Base-by-base conservation (phyloP, 2,113 vertebrate species). In the Motacilla tschutschensis region DNA sequence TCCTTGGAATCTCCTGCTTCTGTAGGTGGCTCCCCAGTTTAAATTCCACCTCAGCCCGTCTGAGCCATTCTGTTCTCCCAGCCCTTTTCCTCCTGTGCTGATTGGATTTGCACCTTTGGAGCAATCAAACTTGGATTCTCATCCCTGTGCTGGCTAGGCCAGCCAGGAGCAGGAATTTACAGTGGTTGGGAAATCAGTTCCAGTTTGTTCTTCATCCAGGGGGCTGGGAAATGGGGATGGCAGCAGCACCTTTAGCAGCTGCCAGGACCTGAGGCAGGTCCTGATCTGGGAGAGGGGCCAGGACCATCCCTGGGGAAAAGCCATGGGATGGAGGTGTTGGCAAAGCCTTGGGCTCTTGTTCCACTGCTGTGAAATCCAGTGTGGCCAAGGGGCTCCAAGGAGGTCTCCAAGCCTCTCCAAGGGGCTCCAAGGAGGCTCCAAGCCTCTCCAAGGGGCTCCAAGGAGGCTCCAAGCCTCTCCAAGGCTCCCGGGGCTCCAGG, bases 91-190 rank as follows among this genome's bases (percentile, higher is more conserved):
- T 77, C 20, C 9, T 21, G 38, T 20, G 29, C 79, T 93, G 35
- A 91, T 94, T 81, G 94, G 93, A 83, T 96, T 94, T 75, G 94
- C 76, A 75, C 80, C 76, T 94, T 93, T 3, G 26, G 66, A 70
- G 72, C 77, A 72, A 94, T 96, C 97, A 33, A 94, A 36, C 25
- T 35, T 97, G 92, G 91, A 88, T 94, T 88, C 89, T 94, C 94
- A 89, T 92, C 95, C 96, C 12, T 0, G 91, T 53, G 73, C 76
- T 93, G 92, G 96, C 96, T 95, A 95, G 89, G 92, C 85, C 79
- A 59, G 93, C 91, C 92, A 81, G 80, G 79, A 81, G 92, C 90
- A 93, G 94, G 96, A 95, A 98, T 98, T 98, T 94, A 95, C 94
- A 86, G 93, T 83, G 89, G 24, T 57, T 94, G 89, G 86, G 85